Conservation (phyloP, 2,113 vertebrate genomes). For the Lucifuga dentata region DNA sequence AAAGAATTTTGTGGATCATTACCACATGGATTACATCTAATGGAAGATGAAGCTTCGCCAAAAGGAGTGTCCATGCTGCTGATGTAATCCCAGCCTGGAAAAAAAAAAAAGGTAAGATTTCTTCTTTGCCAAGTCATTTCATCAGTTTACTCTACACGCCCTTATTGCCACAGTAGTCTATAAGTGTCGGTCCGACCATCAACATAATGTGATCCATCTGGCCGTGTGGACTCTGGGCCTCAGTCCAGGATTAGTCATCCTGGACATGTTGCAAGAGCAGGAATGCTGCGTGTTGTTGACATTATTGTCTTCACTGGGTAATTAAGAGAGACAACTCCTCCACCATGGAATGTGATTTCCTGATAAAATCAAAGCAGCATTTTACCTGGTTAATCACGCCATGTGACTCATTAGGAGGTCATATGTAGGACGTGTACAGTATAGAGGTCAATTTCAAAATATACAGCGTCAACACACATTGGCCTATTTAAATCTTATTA, state of each 20-base stretch:
- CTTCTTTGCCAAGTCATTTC: conserved; percentile 25
- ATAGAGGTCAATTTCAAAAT: too few species aligned
- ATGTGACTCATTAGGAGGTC: conserved; percentile 38
- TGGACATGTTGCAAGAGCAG: conserved; percentile 60
- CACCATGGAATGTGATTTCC: conserved; percentile 32
- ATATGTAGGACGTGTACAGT: too few species aligned
- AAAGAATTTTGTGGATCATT: neutral
- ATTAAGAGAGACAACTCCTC: conserved; percentile 51
- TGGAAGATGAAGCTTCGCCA: conserved; percentile 43
- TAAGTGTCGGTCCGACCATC: conserved; percentile 40
- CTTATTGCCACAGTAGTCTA: conserved; percentile 53
- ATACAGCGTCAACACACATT: too few species aligned
- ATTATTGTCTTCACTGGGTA: conserved; percentile 43
- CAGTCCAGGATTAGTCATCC: conserved; percentile 64
- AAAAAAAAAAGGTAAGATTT: too few species aligned
- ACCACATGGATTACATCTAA: conserved; percentile 8
- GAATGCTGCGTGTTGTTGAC: conserved; percentile 46
- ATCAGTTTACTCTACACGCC: conserved; percentile 65
- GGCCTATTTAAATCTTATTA: too few species aligned
- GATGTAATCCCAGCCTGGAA: conserved; percentile 55
- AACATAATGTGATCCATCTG: conserved; percentile 38
- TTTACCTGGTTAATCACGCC: conserved; percentile 12
- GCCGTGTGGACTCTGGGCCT: conserved; percentile 47
- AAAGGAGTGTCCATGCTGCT: conserved; percentile 52
- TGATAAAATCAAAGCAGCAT: conserved; percentile 35